Conservation (phyloP, 2,888 invertebrate species). For the Clepsis dumicolana region DNA sequence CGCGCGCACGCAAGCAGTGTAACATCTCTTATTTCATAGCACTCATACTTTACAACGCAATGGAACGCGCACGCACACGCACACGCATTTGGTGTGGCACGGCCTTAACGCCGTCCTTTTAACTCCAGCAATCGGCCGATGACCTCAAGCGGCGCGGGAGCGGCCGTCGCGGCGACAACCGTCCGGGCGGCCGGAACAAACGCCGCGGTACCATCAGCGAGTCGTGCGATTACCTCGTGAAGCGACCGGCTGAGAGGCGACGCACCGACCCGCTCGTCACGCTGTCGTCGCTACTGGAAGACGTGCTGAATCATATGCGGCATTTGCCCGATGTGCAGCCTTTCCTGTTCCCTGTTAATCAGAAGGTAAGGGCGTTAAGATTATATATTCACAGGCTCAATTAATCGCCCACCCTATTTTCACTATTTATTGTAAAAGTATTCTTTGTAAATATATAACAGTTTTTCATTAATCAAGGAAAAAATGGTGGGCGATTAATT, state of each 20-base stretch:
- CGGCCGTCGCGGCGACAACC: slow-evolving; percentile 89
- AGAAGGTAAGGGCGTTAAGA: slow-evolving; percentile 87
- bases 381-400: no score
- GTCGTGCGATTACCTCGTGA: slow-evolving; percentile 93
- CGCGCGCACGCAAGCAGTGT: no score
- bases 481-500: no score
- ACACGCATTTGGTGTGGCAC: no score
- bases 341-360: slow-evolving; percentile 97
- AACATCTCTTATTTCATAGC: background rate
- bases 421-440: no score
- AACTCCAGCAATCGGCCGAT: slow-evolving; percentile 91
- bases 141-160: slow-evolving; percentile 92
- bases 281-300: slow-evolving; percentile 95
- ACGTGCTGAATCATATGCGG: slow-evolving; percentile 96
- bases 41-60: no score
- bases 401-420: no score
- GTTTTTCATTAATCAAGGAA: no score
- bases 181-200: slow-evolving; percentile 61
- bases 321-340: slow-evolving; percentile 96
- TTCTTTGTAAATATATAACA: no score
- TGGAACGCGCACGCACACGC: no score
- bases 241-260: slow-evolving; percentile 94
- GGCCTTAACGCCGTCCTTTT: no score
- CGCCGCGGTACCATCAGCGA: slow-evolving; percentile 73
- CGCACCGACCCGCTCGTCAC: slow-evolving; percentile 99